Evolutionary conservation across 1,140 invertebrate genomes (phyloP), one percentile per base, ranked within the genome.

Genomic region (Zaprionus capensis): DNA sequence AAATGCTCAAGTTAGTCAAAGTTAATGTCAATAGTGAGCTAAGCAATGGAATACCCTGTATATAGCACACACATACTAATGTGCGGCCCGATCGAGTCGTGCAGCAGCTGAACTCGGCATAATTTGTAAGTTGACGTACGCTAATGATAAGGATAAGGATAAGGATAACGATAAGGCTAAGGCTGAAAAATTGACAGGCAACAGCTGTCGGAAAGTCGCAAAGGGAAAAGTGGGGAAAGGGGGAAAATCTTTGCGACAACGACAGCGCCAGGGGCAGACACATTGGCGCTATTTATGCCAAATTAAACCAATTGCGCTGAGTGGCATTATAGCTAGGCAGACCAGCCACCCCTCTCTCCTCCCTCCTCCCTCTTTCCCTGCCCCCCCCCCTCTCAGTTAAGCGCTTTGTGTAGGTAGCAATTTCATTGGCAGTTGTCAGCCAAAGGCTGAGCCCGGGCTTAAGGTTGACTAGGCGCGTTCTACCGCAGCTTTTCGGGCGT

Each of bases 231-330:
- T 58, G 77, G 80, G 78, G 88, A 78, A 81, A 59, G 51, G 41
- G 71, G 55, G 36, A 71, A 78, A 76, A 78, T 65, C 44, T 26
- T 26, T 57, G 61, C 59, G 34, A 41, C 61, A 38, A 67, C 65
- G 66, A 56, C 41, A 74, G 63, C 28, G 46, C 66, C 72, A 26
- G 46, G 53, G 63, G 66, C 79, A 71, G 65, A 71, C 68, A 68
- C 64, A 76, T 63, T 78, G 80, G 66, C 76, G 84, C 85, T 90
- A 87, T 88, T 88, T 88, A 88, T 84, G 84, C 74, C 83, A 90
- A 88, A 88, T 88, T 88, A 90, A 88, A 84, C 84, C 84, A 88
- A 90, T 88, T 90, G 84, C 84, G 73, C 53, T 76, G 73, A 76
- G 78, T 77, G 81, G 72, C 81, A 84, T 87, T 87, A 81, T 71